phyloP scores from a whole-genome alignment of 30 jellyfish, hydroid and myxozoan genomes.

The Hydra vulgaris region DNA sequence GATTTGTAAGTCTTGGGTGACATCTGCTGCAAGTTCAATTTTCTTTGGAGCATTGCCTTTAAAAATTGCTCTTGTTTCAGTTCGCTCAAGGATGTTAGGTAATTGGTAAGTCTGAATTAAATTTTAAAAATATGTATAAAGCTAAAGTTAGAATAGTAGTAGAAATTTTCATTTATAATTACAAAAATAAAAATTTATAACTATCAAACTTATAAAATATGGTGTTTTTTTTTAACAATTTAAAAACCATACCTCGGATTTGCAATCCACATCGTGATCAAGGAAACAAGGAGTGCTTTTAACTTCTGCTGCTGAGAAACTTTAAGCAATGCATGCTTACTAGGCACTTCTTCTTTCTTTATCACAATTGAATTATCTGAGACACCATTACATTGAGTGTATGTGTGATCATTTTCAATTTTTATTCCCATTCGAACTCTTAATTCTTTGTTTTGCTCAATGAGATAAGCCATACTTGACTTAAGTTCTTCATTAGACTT shows the following conservation, averaged over 20 bases:
- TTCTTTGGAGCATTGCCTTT: conserved; percentile 40
- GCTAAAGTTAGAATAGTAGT: too few species aligned
- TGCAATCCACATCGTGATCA: conserved; percentile 89
- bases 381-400: not conserved
- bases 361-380: conserved; percentile 38
- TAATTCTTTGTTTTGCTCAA: conserved; percentile 7
- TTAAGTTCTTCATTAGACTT: conserved; percentile 14
- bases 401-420: not conserved
- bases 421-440: conserved; percentile 10
- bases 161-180: too few species aligned
- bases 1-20: conserved; percentile 30
- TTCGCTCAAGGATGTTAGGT: conserved; percentile 17
- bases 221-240: too few species aligned
- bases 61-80: conserved; percentile 12
- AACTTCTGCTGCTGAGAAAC: conserved; percentile 95
- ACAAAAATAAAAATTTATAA: too few species aligned
- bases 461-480: conserved; percentile 13
- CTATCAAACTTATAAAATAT: not conserved
- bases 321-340: conserved; percentile 82
- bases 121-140: not conserved
- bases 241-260: conserved; percentile 47
- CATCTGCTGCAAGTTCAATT: conserved; percentile 54
- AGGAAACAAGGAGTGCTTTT: conserved; percentile 80
- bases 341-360: conserved; percentile 67
- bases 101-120: conserved; percentile 3